These are phyloP conservation scores for Tursiops truncatus DNA, from an alignment of 2,113 vertebrate genomes.

Conservation along the genomic window DNA sequence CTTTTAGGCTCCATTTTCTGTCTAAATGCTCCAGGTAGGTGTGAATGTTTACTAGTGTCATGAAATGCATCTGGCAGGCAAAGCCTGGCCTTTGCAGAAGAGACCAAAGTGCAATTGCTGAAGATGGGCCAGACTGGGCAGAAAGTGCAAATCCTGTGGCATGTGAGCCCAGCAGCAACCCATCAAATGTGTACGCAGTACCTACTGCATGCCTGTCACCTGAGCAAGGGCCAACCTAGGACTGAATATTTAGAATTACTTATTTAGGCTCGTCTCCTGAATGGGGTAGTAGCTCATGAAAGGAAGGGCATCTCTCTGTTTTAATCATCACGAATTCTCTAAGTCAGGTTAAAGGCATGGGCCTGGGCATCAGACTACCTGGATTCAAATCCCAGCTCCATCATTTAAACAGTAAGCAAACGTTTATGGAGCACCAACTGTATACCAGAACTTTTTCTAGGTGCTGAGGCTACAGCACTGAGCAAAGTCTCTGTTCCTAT, in stretches of 20 bases:
- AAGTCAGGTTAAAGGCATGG: neutral
- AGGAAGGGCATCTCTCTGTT: neutral
- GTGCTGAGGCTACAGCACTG: neutral
- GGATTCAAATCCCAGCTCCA: neutral
- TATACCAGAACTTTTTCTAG: neutral
- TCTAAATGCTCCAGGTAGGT: conserved; percentile 74
- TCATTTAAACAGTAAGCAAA: neutral
- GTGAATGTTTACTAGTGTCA: conserved; percentile 74
- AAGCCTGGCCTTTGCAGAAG: conserved; percentile 49
- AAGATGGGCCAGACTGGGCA: neutral
- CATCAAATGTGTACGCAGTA: neutral
- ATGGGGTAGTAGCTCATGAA: neutral
- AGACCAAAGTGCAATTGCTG: conserved; percentile 15
- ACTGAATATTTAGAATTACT: neutral
- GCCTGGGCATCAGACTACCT: neutral
- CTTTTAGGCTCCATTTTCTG: conserved; percentile 79
- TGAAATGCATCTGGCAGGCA: conserved; percentile 66
- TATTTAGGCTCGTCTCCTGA: neutral
- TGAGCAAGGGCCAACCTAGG: neutral
- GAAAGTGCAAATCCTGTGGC: neutral
- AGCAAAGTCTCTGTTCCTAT: neutral
- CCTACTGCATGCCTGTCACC: neutral
- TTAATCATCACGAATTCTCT: neutral
- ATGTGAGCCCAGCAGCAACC: neutral
- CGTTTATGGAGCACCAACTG: neutral